A percentile compares a stretch with the other conserved stretches of the same genome.
Conservation (phyloP, 2,888 invertebrate species). For the Trissonchulus latispiculum region DNA sequence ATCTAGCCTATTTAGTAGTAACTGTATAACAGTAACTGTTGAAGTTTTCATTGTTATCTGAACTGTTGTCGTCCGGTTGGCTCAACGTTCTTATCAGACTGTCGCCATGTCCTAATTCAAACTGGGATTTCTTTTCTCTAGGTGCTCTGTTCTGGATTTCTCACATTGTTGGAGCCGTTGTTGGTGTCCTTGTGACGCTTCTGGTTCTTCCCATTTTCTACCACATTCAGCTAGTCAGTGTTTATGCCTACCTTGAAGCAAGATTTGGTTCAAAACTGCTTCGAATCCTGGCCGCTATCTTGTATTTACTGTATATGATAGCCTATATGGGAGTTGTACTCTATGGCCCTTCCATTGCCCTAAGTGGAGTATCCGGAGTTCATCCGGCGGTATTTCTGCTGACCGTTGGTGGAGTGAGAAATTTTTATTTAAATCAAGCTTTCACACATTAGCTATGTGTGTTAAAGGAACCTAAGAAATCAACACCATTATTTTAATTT, state of each 20-base stretch:
- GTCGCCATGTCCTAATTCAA: no score
- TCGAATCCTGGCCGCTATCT: constrained; percentile 11
- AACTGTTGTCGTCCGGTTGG: no score
- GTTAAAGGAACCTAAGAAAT: no score
- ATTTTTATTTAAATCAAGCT: no score
- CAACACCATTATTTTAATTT: no score
- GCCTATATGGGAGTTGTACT: constrained; percentile 24
- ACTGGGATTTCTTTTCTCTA: no score
- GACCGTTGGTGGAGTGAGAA: constrained; percentile 29
- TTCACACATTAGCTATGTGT: no score
- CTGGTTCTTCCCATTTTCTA: constrained; percentile 23
- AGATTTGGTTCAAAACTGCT: constrained; percentile 19
- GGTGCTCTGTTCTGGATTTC: not conserved
- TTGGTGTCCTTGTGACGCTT: not conserved
- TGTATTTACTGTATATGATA: constrained; percentile 18
- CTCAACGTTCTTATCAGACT: no score
- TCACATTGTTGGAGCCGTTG: not conserved
- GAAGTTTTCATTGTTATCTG: no score
- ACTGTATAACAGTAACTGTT: no score
- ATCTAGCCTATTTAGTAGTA: no score
- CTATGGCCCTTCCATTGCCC: constrained; percentile 22
- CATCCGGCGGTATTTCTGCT: not conserved
- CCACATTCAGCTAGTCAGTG: constrained; percentile 10
- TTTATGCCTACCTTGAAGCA: constrained; percentile 24
- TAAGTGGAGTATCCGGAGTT: constrained; percentile 19